phyloP scores from a whole-genome alignment of 2,113 vertebrate genomes.

The Cardinalis cardinalis region DNA sequence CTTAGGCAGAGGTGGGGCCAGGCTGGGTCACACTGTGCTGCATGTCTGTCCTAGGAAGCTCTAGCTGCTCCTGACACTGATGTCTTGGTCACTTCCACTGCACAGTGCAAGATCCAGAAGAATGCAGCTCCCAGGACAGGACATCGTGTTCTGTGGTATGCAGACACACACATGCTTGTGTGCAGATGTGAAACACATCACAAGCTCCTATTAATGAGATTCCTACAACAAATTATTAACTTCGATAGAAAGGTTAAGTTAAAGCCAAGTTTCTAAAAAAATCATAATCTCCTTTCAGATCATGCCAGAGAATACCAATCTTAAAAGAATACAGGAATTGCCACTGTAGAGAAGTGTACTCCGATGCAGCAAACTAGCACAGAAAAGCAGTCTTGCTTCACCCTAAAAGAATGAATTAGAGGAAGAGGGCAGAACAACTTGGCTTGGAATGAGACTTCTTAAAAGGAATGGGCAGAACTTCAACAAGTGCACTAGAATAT shows the following conservation, averaged over 20 bases:
- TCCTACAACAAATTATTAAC: neutral
- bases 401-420: neutral
- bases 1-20: neutral
- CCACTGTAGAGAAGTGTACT: neutral
- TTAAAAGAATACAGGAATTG: neutral
- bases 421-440: neutral
- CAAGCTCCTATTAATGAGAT: neutral
- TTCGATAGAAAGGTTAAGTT: neutral
- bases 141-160: accelerated
- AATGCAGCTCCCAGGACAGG: neutral
- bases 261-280: neutral
- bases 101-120: neutral
- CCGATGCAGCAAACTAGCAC: neutral
- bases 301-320: neutral
- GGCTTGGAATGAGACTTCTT: neutral
- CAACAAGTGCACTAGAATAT: neutral
- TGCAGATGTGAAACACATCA: neutral
- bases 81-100: neutral
- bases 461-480: neutral
- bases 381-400: neutral
- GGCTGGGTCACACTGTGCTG: neutral
- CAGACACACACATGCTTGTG: neutral
- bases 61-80: neutral
- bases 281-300: neutral
- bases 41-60: neutral